Conservation (phyloP, 2,113 vertebrate genomes). For the Balaeniceps rex region DNA sequence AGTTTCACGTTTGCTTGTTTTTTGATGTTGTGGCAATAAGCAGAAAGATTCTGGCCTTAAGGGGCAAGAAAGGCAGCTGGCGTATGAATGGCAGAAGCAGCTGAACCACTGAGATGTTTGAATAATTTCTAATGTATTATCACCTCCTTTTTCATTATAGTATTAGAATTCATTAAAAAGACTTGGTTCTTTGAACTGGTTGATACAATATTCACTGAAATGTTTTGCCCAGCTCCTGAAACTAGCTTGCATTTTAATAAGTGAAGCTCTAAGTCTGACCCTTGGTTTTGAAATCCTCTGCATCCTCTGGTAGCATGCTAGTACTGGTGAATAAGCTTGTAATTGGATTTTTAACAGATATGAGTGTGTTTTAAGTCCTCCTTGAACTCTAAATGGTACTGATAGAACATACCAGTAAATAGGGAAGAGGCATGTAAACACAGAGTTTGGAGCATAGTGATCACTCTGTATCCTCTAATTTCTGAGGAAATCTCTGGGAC, state of each 20-base stretch:
- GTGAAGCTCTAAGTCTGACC: neutral
- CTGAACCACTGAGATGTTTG: neutral
- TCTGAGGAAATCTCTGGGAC: neutral
- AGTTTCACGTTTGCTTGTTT: neutral
- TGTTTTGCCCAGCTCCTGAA: neutral
- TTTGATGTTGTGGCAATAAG: neutral
- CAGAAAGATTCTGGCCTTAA: neutral
- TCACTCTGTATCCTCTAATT: neutral
- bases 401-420: neutral
- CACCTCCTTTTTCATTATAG: neutral
- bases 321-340: neutral
- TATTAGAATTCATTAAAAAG: neutral
- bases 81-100: neutral
- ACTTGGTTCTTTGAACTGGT: neutral
- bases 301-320: neutral
- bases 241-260: neutral
- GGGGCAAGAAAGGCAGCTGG: neutral
- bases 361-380: neutral
- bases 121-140: neutral
- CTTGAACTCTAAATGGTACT: neutral
- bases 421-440: neutral
- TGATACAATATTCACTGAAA: neutral
- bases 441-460: neutral
- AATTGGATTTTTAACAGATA: neutral
- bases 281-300: neutral